Evolutionary conservation across 2,888 invertebrate genomes (phyloP), one percentile per base, ranked within the genome.

Genomic region (Himalopsyche tibetana): DNA sequence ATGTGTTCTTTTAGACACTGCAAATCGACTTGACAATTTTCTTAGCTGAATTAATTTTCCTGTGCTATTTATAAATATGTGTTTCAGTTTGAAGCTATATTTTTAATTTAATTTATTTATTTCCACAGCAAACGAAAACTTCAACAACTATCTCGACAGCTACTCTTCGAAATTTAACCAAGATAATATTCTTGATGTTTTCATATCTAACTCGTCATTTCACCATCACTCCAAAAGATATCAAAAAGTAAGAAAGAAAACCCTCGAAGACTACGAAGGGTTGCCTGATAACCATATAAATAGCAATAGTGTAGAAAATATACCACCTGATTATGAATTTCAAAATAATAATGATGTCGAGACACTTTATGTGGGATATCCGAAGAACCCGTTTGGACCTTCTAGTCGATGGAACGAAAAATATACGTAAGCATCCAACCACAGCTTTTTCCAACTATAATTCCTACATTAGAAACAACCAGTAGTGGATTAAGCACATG

Each of bases 361-460:
- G 11, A 63, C 80, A 2, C 74, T 82, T 42, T 88, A 88, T 74
- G 17, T 88, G 36, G 87, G 87, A 63, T 88, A 84, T 38, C 82
- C 88, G 1, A 88, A 80, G 63, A 84, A 87, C 85, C 88, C 88
- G 5, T 88, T 88, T 55, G 88, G 88, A 45, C 80, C 82, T 42
- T 88, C 88, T n/a, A 69, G 69, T 82, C 79, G 51, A 63, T 86
- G 87, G 88, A 81, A 87, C 69, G 36, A 83, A 56, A 83, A 85
- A 45, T 12, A 28, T 36, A 79, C 83, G 87, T 87, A 83, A 74
- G 6, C 6, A 36, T 74, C 19, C 74, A 1, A 12, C 11, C 51
- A 82, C 45, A 45, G 45, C 8, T 45, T 45, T 45, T 11, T 11
- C 11, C 6, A 6, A 40, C 3, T 40, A 6, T 40, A 40, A 40